Conservation (phyloP, 2,888 invertebrate genomes). For the Cerceris rybyensis region DNA sequence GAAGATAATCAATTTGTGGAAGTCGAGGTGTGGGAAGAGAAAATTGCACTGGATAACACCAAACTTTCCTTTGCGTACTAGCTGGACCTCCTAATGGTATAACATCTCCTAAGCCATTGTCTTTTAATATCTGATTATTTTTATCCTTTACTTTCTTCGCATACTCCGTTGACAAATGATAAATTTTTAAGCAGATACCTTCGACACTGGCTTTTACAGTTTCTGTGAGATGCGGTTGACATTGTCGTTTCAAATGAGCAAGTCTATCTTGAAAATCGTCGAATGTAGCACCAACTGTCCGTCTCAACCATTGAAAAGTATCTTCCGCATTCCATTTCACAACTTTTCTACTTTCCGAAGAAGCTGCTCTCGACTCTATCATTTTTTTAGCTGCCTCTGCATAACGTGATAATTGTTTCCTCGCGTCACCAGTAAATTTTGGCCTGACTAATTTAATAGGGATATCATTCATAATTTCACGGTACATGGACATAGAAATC, state of each 20-base stretch:
- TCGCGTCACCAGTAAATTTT: constrained; percentile 96
- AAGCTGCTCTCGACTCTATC: constrained; percentile 96
- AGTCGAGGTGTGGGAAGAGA: constrained; percentile 92
- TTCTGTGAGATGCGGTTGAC: constrained; percentile 97
- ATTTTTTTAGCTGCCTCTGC: constrained; percentile 98
- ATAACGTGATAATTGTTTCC: constrained; percentile 95
- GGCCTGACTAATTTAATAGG: constrained; percentile 97
- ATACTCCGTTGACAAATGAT: constrained; percentile 95
- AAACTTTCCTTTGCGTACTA: constrained; percentile 92
- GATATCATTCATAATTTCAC: constrained; percentile 99
- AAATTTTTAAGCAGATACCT: constrained; percentile 96
- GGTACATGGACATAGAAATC: constrained; percentile 96
- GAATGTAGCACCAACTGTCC: constrained; percentile 96
- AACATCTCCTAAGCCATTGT: constrained; percentile 88
- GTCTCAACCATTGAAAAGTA: constrained; percentile 96
- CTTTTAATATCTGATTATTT: constrained; percentile 92
- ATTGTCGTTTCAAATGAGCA: constrained; percentile 95
- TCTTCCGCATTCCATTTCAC: constrained; percentile 99
- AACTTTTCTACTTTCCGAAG: constrained; percentile 96
- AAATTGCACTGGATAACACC: constrained; percentile 97
- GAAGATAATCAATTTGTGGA: constrained; percentile 88
- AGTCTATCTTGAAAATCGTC: constrained; percentile 96
- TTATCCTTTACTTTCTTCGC: constrained; percentile 95
- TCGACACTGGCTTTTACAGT: constrained; percentile 97
- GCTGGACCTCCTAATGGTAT: constrained; percentile 85